A percentile compares a stretch with the other conserved stretches of the same genome.
Conservation (phyloP, 2,888 invertebrate species). For the Furcula furcula region DNA sequence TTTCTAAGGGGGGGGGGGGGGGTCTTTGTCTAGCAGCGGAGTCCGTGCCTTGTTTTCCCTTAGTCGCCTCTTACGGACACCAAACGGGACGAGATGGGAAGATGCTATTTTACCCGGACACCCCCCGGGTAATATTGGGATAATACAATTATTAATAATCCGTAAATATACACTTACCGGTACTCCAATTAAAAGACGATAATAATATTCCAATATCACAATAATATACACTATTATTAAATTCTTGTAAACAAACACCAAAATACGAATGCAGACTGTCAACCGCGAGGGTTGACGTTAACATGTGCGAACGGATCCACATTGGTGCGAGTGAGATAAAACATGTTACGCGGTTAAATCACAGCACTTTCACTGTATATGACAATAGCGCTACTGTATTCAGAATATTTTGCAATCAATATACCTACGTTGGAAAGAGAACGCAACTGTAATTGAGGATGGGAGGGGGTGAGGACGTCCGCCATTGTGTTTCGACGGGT, state of each 20-base stretch:
- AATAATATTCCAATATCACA: constrained; percentile 10
- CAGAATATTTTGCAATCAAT: too few species aligned
- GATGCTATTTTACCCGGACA: too few species aligned
- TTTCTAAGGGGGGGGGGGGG: too few species aligned
- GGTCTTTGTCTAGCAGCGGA: too few species aligned
- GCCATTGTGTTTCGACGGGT: constrained; percentile 10
- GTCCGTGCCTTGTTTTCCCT: too few species aligned
- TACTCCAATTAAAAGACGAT: too few species aligned
- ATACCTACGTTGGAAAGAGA: constrained; percentile 7
- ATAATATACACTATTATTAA: too few species aligned
- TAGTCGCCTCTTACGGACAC: too few species aligned
- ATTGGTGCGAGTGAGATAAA: neutral
- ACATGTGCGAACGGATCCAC: constrained; percentile 1
- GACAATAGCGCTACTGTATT: neutral
- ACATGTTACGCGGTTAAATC: neutral
- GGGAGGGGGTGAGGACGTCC: neutral
- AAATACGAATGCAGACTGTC: constrained; percentile 9
- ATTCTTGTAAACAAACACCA: constrained; percentile 24
- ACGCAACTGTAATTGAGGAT: constrained; percentile 6
- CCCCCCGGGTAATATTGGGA: too few species aligned
- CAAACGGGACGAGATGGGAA: too few species aligned
- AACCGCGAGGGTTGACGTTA: constrained; percentile 1
- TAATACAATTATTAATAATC: too few species aligned
- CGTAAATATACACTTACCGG: constrained; percentile 21
- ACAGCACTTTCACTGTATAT: neutral